Conservation (phyloP, 2,888 invertebrate species). For the Nasonovia ribisnigri region DNA sequence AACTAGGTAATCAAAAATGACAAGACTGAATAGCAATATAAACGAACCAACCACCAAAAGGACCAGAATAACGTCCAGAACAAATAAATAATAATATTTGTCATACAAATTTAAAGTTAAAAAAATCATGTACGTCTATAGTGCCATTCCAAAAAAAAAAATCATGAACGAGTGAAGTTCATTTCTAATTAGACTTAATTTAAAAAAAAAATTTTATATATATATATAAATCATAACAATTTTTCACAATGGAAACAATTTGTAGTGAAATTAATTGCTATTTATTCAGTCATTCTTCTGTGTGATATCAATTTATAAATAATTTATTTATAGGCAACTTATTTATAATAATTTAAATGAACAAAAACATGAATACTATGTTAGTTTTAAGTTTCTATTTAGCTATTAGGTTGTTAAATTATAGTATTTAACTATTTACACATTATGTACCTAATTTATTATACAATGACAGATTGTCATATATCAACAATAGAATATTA, state of each 20-base stretch:
- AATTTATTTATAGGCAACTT: conserved; percentile 61
- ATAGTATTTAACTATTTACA: conserved; percentile 62
- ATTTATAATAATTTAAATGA: conserved; percentile 62
- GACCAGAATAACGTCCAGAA: conserved; percentile 51
- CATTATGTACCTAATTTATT: conserved; percentile 64
- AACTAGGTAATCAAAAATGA: conserved; percentile 61
- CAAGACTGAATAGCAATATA: conserved; percentile 65
- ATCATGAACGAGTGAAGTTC: conserved; percentile 19
- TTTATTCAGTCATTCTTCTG: conserved; percentile 64
- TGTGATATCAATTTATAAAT: conserved; percentile 64
- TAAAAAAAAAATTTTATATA: conserved; percentile 15
- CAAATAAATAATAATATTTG: conserved; percentile 53
- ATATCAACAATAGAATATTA: conserved; percentile 61
- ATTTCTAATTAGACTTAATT: conserved; percentile 52
- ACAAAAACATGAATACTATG: conserved; percentile 60
- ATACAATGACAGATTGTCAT: conserved; percentile 54
- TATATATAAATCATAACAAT: conserved; percentile 41
- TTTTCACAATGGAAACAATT: conserved; percentile 49
- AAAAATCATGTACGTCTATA: conserved; percentile 51
- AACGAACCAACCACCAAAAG: conserved; percentile 54
- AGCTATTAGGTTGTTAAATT: conserved; percentile 62
- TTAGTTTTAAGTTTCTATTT: conserved; percentile 62
- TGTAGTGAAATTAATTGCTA: conserved; percentile 62
- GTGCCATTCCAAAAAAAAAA: conserved; percentile 41
- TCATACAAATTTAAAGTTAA: conserved; percentile 34